Percentiles rank a stretch among this genome's conserved stretches.
phyloP scores from a whole-genome alignment of 2,888 invertebrate species.

The Drosophila robusta region DNA sequence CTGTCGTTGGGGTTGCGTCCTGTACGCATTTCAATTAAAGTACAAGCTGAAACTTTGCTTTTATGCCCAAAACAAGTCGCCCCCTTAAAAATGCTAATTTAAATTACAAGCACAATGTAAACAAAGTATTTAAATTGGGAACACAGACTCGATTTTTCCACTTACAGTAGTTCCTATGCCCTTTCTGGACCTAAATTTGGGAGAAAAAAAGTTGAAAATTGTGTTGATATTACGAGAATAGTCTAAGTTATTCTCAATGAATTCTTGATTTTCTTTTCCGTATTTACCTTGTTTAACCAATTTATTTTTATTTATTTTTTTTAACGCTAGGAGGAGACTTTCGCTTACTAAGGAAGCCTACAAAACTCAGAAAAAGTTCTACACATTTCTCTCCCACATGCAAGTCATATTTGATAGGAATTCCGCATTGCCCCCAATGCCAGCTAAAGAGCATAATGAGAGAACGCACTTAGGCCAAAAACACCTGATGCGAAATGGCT shows the following conservation, averaged over 20 bases:
- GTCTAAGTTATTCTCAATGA: too few relatives aligned
- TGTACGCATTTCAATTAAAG: slow-evolving; percentile 47
- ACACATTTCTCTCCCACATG: not conserved
- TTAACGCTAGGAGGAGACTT: too few relatives aligned
- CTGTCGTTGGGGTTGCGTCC: slow-evolving; percentile 44
- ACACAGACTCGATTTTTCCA: not conserved
- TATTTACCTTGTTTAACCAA: too few relatives aligned
- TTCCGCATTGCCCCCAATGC: slow-evolving; percentile 1
- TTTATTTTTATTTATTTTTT: too few relatives aligned
- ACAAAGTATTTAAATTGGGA: slow-evolving; percentile 13
- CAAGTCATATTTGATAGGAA: slow-evolving; percentile 8
- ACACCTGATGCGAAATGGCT: slow-evolving; percentile 64
- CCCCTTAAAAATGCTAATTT: slow-evolving; percentile 51
- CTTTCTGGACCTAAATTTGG: slow-evolving; percentile 1
- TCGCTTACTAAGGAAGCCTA: not conserved
- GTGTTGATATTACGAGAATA: too few relatives aligned
- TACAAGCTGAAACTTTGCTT: slow-evolving; percentile 41
- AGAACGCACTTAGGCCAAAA: slow-evolving; percentile 55
- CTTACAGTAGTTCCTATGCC: slow-evolving; percentile 2
- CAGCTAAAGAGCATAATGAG: slow-evolving; percentile 48
- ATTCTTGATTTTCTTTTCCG: too few relatives aligned
- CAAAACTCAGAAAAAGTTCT: too few relatives aligned
- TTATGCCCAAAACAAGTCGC: slow-evolving; percentile 21
- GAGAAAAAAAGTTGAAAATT: too few relatives aligned
- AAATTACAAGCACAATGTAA: slow-evolving; percentile 44